Conservation (phyloP, 2,888 invertebrate species). For the Perithous albicinctus region DNA sequence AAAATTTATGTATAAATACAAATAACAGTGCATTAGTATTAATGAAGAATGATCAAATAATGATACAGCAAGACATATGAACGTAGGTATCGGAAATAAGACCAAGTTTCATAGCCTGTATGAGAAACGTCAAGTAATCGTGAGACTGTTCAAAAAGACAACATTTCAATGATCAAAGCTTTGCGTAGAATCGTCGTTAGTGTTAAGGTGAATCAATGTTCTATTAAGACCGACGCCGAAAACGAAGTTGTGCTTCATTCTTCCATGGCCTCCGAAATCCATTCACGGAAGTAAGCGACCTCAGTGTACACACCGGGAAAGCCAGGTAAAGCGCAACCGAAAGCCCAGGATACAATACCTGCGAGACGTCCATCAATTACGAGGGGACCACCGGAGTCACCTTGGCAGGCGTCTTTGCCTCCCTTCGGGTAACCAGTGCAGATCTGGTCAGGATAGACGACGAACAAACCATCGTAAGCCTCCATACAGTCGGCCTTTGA, state of each 20-base stretch:
- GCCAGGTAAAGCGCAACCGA: slow-evolving; percentile 85
- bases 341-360: slow-evolving; percentile 84
- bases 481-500: slow-evolving; percentile 84
- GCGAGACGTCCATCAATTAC: slow-evolving; percentile 71
- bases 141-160: too few species aligned
- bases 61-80: too few species aligned
- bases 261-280: slow-evolving; percentile 70
- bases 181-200: too few species aligned
- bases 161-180: too few species aligned
- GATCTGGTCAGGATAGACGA: slow-evolving; percentile 82
- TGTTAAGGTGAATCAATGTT: too few species aligned
- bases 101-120: too few species aligned
- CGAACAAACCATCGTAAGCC: slow-evolving; percentile 82
- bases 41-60: too few species aligned
- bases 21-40: too few species aligned
- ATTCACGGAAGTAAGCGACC: slow-evolving; percentile 85
- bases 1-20: too few species aligned
- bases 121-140: too few species aligned
- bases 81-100: too few species aligned
- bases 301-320: slow-evolving; percentile 85
- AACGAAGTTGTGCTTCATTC: slow-evolving; percentile 8
- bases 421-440: slow-evolving; percentile 87
- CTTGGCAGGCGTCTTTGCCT: slow-evolving; percentile 84
- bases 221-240: slow-evolving; percentile 7
- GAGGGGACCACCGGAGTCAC: slow-evolving; percentile 79